Conservation (phyloP, 1,140 invertebrate genomes). For the Oedothorax gibbosus region DNA sequence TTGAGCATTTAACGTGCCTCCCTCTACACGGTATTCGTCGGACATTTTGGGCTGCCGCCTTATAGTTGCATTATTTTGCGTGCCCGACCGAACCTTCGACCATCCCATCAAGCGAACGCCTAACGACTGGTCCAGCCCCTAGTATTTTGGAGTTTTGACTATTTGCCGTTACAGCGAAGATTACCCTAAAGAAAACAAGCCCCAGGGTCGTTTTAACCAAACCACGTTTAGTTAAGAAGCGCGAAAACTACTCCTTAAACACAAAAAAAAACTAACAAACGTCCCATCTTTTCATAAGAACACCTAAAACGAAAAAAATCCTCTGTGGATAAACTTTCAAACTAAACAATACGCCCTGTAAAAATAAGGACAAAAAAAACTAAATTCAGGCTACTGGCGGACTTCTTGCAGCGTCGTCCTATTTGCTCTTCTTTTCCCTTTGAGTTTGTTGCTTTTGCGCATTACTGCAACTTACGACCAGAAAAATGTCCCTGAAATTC, state of each 20-base stretch:
- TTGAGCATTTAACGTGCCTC: no score
- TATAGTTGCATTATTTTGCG: no score
- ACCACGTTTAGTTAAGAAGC: constrained; percentile 43
- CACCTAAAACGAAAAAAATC: background rate
- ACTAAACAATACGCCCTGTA: constrained; percentile 18
- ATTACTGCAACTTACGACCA: background rate
- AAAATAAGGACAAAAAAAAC: constrained; percentile 28
- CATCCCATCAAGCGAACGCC: no score
- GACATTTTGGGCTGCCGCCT: no score
- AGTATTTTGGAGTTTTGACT: no score
- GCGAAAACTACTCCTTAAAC: constrained; percentile 26
- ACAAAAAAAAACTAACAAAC: constrained; percentile 39
- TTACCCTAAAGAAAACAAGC: constrained; percentile 14
- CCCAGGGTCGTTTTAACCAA: constrained; percentile 10
- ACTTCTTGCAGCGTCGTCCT: constrained; percentile 2
- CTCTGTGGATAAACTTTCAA: constrained; percentile 31
- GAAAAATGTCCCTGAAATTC: constrained; percentile 12
- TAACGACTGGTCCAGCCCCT: no score
- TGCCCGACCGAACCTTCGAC: no score
- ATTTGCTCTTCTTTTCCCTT: background rate
- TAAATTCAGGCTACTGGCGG: constrained; percentile 13
- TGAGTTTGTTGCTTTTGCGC: background rate
- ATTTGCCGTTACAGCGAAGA: background rate
- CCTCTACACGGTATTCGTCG: no score
- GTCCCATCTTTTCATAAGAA: constrained; percentile 8